These are phyloP conservation scores for Chloroclystis v-ata DNA, from an alignment of 2,888 invertebrate species.

Conservation along the genomic window DNA sequence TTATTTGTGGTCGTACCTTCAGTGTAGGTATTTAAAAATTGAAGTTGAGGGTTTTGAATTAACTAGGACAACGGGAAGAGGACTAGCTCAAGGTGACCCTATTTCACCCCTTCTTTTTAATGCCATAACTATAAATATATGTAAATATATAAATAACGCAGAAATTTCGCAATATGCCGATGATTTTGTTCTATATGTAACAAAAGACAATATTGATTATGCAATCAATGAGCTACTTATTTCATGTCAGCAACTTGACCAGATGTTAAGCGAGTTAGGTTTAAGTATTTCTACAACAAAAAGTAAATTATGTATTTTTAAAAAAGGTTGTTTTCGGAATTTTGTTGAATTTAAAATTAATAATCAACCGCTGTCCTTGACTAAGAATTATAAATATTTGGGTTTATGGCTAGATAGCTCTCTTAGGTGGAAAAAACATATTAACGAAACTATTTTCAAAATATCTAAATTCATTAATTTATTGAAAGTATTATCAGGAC, in stretches of 20 bases:
- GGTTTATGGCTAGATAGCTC: constrained; percentile 3
- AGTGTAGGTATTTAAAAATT: neutral
- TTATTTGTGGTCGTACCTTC: neutral
- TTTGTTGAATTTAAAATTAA: too few relatives aligned
- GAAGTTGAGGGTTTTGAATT: neutral
- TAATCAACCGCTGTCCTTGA: neutral
- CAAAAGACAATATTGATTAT: neutral
- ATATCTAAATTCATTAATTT: constrained; percentile 6
- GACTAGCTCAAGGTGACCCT: constrained; percentile 32
- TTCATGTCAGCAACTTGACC: neutral
- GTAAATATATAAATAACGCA: constrained; percentile 10
- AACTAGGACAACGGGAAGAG: neutral
- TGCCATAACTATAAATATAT: constrained; percentile 24
- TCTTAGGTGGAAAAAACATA: constrained; percentile 3
- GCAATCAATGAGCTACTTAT: neutral
- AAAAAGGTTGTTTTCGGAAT: neutral
- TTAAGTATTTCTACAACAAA: neutral
- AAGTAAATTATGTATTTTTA: constrained; percentile 6
- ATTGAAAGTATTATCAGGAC: constrained; percentile 9
- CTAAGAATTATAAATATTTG: neutral
- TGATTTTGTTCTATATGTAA: neutral
- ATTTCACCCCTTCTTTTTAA: constrained; percentile 37
- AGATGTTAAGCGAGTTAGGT: neutral
- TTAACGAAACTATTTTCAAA: neutral
- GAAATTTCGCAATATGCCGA: constrained; percentile 31